A percentile compares a stretch with the other conserved stretches of the same genome.
phyloP scores from a whole-genome alignment of 2,888 invertebrate species.

The Polydrusus cervinus region DNA sequence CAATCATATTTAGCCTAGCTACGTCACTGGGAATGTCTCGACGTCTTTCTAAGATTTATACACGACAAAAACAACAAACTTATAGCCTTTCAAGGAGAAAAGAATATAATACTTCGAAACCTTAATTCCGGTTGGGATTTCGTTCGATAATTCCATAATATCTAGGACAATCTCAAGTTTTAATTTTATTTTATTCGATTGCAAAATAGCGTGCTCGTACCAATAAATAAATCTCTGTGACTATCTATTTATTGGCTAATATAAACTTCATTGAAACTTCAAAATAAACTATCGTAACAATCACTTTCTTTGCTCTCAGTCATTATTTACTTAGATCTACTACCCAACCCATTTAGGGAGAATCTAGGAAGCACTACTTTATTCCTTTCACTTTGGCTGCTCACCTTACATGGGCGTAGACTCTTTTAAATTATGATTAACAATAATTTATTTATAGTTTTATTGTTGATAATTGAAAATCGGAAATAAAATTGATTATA shows the following conservation, averaged over 20 bases:
- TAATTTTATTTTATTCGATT: conserved; percentile 43
- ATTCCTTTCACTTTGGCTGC: not conserved
- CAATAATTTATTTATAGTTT: not conserved
- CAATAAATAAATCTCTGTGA: conserved; percentile 36
- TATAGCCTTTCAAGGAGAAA: too few species aligned
- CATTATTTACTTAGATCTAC: conserved; percentile 39
- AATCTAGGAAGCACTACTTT: conserved; percentile 8
- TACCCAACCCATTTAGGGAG: conserved; percentile 23
- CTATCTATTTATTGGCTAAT: conserved; percentile 31
- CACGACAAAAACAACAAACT: too few species aligned
- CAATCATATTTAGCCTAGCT: too few species aligned
- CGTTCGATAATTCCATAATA: conserved; percentile 24
- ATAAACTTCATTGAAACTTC: conserved; percentile 40
- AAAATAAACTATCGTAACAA: conserved; percentile 31
- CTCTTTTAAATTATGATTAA: not conserved
- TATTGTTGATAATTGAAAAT: too few species aligned
- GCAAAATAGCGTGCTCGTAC: conserved; percentile 27
- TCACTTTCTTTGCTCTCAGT: conserved; percentile 13
- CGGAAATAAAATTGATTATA: too few species aligned
- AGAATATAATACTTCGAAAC: too few species aligned
- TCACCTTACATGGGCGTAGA: conserved; percentile 6
- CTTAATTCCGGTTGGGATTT: too few species aligned
- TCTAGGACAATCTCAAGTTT: conserved; percentile 34
- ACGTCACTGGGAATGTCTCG: too few species aligned
- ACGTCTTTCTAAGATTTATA: too few species aligned